phyloP scores from a whole-genome alignment of 2,797 vertebrate genomes.

The Semotilus atromaculatus region DNA sequence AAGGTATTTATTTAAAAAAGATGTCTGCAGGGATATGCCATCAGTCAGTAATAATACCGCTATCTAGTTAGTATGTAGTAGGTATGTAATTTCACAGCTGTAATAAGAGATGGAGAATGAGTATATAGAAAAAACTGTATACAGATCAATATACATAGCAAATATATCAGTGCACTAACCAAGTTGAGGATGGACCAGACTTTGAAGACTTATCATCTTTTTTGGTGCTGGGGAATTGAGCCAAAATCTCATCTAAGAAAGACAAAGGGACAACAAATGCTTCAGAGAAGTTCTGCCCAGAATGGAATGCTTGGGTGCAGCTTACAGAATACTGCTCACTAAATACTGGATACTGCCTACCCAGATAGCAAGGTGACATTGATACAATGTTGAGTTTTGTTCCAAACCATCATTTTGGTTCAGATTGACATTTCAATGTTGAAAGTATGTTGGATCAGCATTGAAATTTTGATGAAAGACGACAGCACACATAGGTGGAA shows the following conservation, averaged over 20 bases:
- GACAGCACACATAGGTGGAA: background rate
- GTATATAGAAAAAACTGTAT: background rate
- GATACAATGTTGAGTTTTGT: background rate
- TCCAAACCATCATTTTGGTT: background rate
- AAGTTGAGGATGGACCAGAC: constrained; percentile 53
- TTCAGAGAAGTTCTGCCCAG: background rate
- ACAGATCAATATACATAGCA: background rate
- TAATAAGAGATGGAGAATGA: background rate
- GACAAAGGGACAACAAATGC: background rate
- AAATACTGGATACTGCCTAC: background rate
- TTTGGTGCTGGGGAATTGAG: constrained; percentile 87
- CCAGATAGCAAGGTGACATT: background rate
- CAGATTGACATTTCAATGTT: background rate
- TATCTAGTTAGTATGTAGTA: background rate
- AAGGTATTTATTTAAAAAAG: background rate
- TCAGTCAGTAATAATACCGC: background rate
- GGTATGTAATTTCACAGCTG: background rate
- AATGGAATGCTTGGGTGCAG: background rate
- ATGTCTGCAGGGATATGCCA: background rate
- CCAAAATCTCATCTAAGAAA: constrained; percentile 89
- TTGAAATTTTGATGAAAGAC: background rate
- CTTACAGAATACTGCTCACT: background rate
- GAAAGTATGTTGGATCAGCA: background rate
- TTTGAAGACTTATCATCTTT: constrained; percentile 75
- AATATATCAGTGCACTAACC: constrained; percentile 45